Base-by-base conservation (phyloP, 1,140 invertebrate species). In the Cydia pomonella region DNA sequence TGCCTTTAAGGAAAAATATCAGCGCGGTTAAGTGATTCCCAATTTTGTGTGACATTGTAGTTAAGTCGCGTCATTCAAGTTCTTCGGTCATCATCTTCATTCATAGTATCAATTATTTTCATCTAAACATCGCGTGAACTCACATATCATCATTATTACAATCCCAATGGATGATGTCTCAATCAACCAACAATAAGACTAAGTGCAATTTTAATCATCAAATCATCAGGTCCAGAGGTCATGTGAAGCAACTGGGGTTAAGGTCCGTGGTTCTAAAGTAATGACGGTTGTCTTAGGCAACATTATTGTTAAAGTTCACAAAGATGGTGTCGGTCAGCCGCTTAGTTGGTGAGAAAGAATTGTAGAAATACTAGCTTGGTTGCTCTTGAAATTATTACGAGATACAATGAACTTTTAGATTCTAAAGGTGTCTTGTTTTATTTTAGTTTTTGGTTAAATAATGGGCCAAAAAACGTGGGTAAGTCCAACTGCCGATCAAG, bases 141-240 rank as follows among this genome's bases (percentile, higher is more conserved):
- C n/a, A 69, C 33, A 29, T 38, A 38, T 33, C 27, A 69, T 38
- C 29, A 69, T 33, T 69, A 69, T 33, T 69, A 41, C 27, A 38
- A 33, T n/a, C 12, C 25, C 64, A 69, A 41, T 69, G 25, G 63
- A n/a, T 6, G 64, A 69, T 69, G 64, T 41, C 27, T 69, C 64
- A 69, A 69, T 69, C 64, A 38, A 18, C 27, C 3, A 29, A 69
- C 64, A 69, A 69, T 69, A 38, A 66, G 63, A n/a, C 13, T 29
- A 29, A 69, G 64, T 69, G 64, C 64, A 69, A 38, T 69, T 29
- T 69, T 69, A 33, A 69, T 69, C 64, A 64, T 29, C 63, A 64
- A 64, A 16, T 29, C 63, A 69, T 69, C 29, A 69, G 64, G 64
- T 69, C 33, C n/a, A 33, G 64, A 41, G 64, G 64, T 69, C 64